phyloP scores from a whole-genome alignment of 2,797 vertebrate species.

The Aphelocoma californica region DNA sequence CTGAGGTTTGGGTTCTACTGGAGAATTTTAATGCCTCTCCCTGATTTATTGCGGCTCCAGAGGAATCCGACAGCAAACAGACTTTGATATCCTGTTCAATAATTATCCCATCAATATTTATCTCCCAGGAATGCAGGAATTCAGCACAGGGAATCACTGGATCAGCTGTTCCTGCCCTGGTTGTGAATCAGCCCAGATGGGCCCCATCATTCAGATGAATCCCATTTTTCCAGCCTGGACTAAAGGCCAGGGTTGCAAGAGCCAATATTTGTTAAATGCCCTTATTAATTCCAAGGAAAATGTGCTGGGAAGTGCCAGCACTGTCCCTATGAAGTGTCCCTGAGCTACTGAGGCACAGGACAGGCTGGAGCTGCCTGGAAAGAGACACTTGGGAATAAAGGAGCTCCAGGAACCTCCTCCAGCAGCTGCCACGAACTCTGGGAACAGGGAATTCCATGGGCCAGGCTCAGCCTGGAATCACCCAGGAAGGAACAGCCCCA shows the following conservation, averaged over 20 bases:
- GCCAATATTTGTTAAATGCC: background rate
- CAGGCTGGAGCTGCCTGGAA: background rate
- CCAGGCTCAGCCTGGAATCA: background rate
- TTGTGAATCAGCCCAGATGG: background rate
- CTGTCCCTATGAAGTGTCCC: background rate
- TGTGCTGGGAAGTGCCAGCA: background rate
- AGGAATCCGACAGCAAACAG: constrained; percentile 16
- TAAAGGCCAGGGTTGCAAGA: background rate
- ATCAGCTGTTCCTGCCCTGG: background rate
- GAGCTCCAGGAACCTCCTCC: background rate
- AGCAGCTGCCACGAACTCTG: background rate
- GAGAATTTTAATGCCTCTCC: background rate
- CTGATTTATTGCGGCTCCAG: constrained; percentile 16
- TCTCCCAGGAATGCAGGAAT: background rate
- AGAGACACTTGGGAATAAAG: background rate
- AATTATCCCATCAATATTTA: constrained; percentile 44
- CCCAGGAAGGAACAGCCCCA: background rate
- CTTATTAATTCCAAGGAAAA: background rate
- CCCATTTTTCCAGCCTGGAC: background rate
- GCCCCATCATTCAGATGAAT: background rate
- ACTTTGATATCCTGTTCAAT: constrained; percentile 15
- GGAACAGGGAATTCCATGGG: background rate
- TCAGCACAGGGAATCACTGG: background rate
- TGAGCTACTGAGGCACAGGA: background rate
- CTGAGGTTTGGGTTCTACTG: background rate